Evolutionary conservation across 2,888 invertebrate species (phyloP).

Genomic region (Epinotia bilunana): DNA sequence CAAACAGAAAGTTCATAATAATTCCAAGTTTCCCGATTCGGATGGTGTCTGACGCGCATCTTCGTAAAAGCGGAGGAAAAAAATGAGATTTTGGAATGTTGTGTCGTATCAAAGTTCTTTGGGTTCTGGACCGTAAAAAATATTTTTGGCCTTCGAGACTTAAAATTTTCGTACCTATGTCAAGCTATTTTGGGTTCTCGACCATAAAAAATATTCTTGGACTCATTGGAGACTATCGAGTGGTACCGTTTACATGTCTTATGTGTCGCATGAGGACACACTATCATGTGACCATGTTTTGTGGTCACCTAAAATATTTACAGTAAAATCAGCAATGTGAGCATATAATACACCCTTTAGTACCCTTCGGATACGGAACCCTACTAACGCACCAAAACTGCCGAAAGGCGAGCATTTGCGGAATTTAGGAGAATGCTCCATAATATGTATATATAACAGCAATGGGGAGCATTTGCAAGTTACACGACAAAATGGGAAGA

Average conservation of each 20-base stretch:
- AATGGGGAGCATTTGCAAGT: conserved; percentile 59
- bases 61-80: conserved; percentile 44
- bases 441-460: conserved; percentile 64
- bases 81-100: background rate
- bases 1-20: conserved; percentile 36
- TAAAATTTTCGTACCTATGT: no score
- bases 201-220: no score
- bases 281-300: background rate
- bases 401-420: conserved; percentile 60
- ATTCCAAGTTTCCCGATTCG: conserved; percentile 34
- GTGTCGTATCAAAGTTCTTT: background rate
- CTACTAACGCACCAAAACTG: conserved; percentile 55
- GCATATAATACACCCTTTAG: background rate
- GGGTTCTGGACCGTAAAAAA: background rate
- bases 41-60: conserved; percentile 52
- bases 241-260: background rate
- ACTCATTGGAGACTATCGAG: no score
- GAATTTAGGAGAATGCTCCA: conserved; percentile 67
- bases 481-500: conserved; percentile 56
- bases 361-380: conserved; percentile 49
- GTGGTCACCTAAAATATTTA: background rate
- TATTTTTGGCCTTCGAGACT: background rate
- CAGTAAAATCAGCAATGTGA: background rate
- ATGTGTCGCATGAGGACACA: background rate
- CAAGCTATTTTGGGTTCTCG: no score